phyloP scores from a whole-genome alignment of 2,797 vertebrate species.

The Tragopan temminckii region DNA sequence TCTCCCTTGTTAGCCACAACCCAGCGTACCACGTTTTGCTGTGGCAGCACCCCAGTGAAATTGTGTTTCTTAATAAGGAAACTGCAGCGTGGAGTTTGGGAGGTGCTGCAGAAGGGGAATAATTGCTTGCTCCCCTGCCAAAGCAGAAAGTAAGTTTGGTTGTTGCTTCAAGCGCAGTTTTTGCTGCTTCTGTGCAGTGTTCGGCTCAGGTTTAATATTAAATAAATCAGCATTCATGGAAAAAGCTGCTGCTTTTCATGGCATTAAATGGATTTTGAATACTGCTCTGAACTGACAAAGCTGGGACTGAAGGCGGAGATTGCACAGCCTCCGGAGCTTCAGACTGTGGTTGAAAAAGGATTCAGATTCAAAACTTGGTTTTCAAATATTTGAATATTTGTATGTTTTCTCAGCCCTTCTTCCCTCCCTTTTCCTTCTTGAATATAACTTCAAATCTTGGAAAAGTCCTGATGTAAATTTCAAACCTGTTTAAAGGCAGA shows the following conservation, averaged over 20 bases:
- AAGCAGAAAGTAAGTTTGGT: conserved; percentile 34
- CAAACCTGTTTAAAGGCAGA: conserved; percentile 42
- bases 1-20: conserved; percentile 12
- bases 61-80: conserved; percentile 52
- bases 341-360: conserved; percentile 62
- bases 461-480: conserved; percentile 48
- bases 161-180: conserved; percentile 40
- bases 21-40: not conserved
- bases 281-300: conserved; percentile 55
- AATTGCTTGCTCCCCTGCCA: conserved; percentile 54
- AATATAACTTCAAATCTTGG: conserved; percentile 55
- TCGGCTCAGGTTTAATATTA: conserved; percentile 49
- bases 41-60: conserved; percentile 26
- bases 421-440: not conserved
- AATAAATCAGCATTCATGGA: conserved; percentile 58
- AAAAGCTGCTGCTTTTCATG: conserved; percentile 62
- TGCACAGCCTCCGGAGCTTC: conserved; percentile 46
- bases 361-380: conserved; percentile 51
- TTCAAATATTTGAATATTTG: conserved; percentile 64
- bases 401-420: conserved; percentile 35
- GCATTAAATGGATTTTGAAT: conserved; percentile 63
- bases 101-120: conserved; percentile 35
- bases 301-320: conserved; percentile 23
- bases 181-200: conserved; percentile 10
- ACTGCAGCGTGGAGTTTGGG: not conserved